Conservation (phyloP, 2,113 vertebrate species). For the Oryzias curvinotus region DNA sequence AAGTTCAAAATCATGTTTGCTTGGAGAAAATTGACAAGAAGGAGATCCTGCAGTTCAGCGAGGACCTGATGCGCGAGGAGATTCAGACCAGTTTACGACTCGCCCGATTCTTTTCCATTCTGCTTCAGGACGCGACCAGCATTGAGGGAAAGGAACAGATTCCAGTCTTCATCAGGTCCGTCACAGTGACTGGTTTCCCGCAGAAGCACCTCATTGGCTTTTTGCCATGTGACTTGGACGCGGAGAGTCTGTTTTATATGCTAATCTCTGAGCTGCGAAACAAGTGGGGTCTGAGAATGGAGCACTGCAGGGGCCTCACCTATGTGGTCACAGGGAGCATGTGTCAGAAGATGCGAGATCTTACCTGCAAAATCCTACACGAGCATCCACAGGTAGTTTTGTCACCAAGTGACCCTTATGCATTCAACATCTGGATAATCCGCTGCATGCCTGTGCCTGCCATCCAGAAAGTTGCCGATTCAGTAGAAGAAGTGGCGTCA, state of each 20-base stretch:
- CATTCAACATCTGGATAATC: constrained; percentile 82
- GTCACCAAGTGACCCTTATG: constrained; percentile 79
- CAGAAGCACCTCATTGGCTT: constrained; percentile 93
- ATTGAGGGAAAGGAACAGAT: constrained; percentile 91
- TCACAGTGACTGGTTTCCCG: constrained; percentile 87
- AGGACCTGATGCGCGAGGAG: constrained; percentile 88
- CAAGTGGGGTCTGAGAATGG: constrained; percentile 94
- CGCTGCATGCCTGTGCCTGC: constrained; percentile 78
- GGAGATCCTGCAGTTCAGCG: constrained; percentile 90
- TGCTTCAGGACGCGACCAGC: constrained; percentile 86
- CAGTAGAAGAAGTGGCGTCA: constrained; percentile 76
- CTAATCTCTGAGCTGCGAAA: constrained; percentile 87
- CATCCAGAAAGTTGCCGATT: constrained; percentile 75
- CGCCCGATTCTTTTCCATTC: constrained; percentile 90
- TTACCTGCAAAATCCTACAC: constrained; percentile 75
- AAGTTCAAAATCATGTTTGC: constrained; percentile 67
- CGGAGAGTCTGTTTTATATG: constrained; percentile 84
- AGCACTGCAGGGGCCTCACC: constrained; percentile 85
- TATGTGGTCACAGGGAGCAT: constrained; percentile 74
- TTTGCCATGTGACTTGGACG: constrained; percentile 86
- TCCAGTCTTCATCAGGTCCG: constrained; percentile 87
- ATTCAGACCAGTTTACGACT: constrained; percentile 84
- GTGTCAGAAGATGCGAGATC: constrained; percentile 79
- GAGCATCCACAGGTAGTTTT: constrained; percentile 80
- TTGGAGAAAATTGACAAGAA: constrained; percentile 84